Conservation (phyloP, 1,140 invertebrate species). For the Drosophila nigromelanica region DNA sequence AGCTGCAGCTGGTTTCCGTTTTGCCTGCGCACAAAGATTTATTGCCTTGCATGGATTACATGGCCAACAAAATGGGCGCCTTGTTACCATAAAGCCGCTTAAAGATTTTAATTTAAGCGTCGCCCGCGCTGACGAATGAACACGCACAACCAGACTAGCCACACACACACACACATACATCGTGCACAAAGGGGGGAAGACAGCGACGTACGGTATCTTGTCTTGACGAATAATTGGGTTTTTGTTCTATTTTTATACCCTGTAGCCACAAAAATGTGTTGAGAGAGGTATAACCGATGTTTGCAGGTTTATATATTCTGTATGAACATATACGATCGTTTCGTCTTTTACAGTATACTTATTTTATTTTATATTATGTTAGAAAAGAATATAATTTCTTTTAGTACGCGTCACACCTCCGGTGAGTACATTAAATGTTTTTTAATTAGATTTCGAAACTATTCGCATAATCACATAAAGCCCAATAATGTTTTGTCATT, state of each 20-base stretch:
- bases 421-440: neutral
- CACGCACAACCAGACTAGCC: slow-evolving; percentile 3
- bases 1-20: slow-evolving; percentile 53
- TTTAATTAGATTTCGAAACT: slow-evolving; percentile 28
- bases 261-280: neutral
- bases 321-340: too few relatives aligned
- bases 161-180: slow-evolving; percentile 3
- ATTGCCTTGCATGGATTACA: slow-evolving; percentile 53
- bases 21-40: slow-evolving; percentile 40
- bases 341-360: too few relatives aligned
- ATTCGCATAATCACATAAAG: slow-evolving; percentile 7
- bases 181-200: too few relatives aligned
- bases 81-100: slow-evolving; percentile 68
- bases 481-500: slow-evolving; percentile 26
- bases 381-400: too few relatives aligned
- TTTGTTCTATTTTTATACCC: neutral
- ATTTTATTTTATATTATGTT: too few relatives aligned
- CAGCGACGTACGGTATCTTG: neutral
- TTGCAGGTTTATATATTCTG: neutral
- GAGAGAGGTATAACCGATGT: too few relatives aligned
- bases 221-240: slow-evolving; percentile 3
- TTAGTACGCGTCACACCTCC: neutral
- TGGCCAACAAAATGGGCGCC: slow-evolving; percentile 50
- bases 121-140: slow-evolving; percentile 5
- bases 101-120: slow-evolving; percentile 64